Evolutionary conservation across 2,113 vertebrate genomes (phyloP), one percentile per base, ranked within the genome.

Genomic region (Heteronetta atricapilla): DNA sequence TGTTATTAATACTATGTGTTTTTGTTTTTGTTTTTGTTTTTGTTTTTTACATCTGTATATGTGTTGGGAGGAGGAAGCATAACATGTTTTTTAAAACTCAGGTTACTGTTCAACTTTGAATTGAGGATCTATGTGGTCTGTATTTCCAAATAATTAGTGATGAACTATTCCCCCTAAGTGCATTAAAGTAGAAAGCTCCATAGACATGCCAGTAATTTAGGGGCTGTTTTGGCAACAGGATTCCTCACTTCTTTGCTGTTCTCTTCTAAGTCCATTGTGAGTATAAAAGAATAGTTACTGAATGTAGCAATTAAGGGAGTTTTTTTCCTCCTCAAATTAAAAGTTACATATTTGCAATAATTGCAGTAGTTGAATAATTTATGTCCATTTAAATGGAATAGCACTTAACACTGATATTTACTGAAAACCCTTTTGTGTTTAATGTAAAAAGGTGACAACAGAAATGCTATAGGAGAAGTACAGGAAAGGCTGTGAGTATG

Each of bases 291-390:
- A 93, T 82, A 92, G 80, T 82, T 93, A 73, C 52, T 64, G 66
- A 92, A 88, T 78, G 56, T 64, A 58, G 74, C 92, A 97, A 96
- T 97, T 95, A 96, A 95, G 46, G n/a, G 3, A 67, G 0, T 6
- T 9, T 86, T 95, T 95, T 80, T 33, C 2, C 59, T 83, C 64
- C 81, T 60, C 90, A 95, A 84, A 97, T 96, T 96, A 96, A 97
- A 97, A 97, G 90, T 97, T 96, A 81, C 56, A 88, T 96, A 95
- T 97, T 95, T 96, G 81, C 84, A 91, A 95, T 95, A 97, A 96
- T 95, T 97, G 92, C 74, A 77, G 72, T 86, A 90, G 77, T 94
- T 97, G 93, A 97, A 97, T 97, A 95, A 95, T 95, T 97, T 96
- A 95, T 92, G 70, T 76, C 74, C 63, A 70, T 89, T 93, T 95